These are phyloP conservation scores for Thaumatotibia leucotreta DNA, from an alignment of 1,140 invertebrate genomes.

Conservation along the genomic window DNA sequence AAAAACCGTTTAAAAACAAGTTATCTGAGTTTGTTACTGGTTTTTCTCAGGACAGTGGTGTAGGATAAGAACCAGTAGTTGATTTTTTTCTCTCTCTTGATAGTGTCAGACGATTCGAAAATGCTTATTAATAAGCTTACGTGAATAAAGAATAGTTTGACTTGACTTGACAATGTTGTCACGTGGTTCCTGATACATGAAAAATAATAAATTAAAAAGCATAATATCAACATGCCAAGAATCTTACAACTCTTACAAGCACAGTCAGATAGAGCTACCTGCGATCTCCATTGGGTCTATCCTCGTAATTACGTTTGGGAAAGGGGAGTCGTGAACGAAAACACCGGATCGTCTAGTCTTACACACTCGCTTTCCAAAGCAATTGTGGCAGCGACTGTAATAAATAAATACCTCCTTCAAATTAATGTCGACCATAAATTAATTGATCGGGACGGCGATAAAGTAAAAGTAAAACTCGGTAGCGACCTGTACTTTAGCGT, in stretches of 20 bases:
- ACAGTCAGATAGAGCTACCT: too few species aligned
- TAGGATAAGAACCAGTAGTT: too few species aligned
- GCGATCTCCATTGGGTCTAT: background rate
- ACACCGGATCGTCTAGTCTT: conserved; percentile 11
- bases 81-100: too few species aligned
- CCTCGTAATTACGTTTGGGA: background rate
- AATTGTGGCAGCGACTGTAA: conserved; percentile 3
- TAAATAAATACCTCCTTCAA: conserved; percentile 12
- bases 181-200: too few species aligned
- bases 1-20: too few species aligned
- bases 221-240: background rate
- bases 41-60: too few species aligned
- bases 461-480: conserved; percentile 13
- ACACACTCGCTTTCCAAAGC: conserved; percentile 12
- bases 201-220: background rate
- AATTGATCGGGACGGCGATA: conserved; percentile 10
- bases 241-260: background rate
- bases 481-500: conserved; percentile 4
- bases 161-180: too few species aligned
- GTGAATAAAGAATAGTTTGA: too few species aligned
- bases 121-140: too few species aligned
- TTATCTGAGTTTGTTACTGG: too few species aligned
- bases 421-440: conserved; percentile 14
- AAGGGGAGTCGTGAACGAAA: conserved; percentile 7
- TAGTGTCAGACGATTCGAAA: too few species aligned